These are phyloP conservation scores for Astyanax mexicanus DNA, from an alignment of 2,797 vertebrate genomes.

Conservation along the genomic window DNA sequence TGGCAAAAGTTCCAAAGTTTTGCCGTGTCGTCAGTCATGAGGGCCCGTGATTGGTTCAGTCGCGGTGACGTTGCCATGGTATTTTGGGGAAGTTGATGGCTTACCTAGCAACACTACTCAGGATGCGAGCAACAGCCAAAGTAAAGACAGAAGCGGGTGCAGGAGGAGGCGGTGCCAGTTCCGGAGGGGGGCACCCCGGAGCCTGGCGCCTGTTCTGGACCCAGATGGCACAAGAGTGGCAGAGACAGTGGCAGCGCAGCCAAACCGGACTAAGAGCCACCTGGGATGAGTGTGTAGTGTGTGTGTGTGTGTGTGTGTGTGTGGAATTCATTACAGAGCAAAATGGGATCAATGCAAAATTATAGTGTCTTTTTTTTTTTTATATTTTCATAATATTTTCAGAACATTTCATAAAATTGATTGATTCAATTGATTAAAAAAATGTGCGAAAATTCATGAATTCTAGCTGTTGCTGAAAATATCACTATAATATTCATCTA, in stretches of 20 bases:
- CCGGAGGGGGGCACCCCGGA: slow-evolving; percentile 51
- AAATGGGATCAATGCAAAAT: neutral
- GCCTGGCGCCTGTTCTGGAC: slow-evolving; percentile 41
- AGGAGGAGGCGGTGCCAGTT: slow-evolving; percentile 42
- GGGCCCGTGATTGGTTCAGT: slow-evolving; percentile 22
- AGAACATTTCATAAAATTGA: too few relatives aligned
- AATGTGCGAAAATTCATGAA: too few relatives aligned
- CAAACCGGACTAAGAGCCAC: slow-evolving; percentile 49
- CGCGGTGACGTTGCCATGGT: slow-evolving; percentile 41
- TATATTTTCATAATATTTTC: too few relatives aligned
- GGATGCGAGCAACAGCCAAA: slow-evolving; percentile 35
- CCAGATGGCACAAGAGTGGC: slow-evolving; percentile 53
- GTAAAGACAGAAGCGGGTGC: slow-evolving; percentile 36
- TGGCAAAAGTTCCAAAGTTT: slow-evolving; percentile 38
- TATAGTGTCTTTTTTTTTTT: neutral
- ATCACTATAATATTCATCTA: too few relatives aligned
- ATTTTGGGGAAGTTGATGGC: slow-evolving; percentile 25
- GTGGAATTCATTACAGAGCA: slow-evolving; percentile 6
- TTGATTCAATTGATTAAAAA: too few relatives aligned
- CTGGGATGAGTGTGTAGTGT: slow-evolving; percentile 27
- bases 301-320: neutral
- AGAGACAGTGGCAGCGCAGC: slow-evolving; percentile 34
- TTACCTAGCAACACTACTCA: slow-evolving; percentile 53
- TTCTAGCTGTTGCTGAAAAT: too few relatives aligned
- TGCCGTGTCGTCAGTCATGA: neutral